These are phyloP conservation scores for Corythucha ciliata DNA, from an alignment of 2,888 invertebrate species.

Conservation along the genomic window DNA sequence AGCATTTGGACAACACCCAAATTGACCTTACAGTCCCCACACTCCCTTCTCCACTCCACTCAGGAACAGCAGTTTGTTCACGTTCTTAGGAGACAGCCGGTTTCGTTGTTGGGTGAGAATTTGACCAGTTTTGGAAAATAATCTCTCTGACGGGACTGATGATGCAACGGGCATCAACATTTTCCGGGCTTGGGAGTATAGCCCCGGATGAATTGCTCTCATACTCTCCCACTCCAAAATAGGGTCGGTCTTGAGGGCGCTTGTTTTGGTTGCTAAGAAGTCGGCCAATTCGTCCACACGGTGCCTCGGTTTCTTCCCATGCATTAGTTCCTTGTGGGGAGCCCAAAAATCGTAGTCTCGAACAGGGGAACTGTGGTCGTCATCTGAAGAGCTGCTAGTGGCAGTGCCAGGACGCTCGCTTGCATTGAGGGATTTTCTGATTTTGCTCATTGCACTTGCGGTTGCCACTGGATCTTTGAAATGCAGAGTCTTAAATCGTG, in stretches of 20 bases:
- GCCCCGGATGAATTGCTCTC: background rate
- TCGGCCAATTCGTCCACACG: conserved; percentile 5
- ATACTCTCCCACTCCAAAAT: conserved; percentile 12
- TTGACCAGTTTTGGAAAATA: conserved; percentile 21
- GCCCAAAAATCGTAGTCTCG: conserved; percentile 17
- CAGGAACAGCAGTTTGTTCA: conserved; percentile 3
- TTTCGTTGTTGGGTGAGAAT: conserved; percentile 13
- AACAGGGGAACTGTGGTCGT: background rate
- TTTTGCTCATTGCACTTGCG: conserved; percentile 4
- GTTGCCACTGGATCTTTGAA: conserved; percentile 10
- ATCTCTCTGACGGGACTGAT: conserved; percentile 18
- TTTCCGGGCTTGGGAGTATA: conserved; percentile 6
- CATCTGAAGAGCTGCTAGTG: conserved; percentile 11
- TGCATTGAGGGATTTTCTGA: background rate
- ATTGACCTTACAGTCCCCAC: conserved; percentile 10
- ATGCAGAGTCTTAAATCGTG: conserved; percentile 9
- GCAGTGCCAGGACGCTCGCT: background rate
- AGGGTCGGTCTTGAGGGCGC: conserved; percentile 10
- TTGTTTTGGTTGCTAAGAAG: background rate
- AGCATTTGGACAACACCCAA: no score
- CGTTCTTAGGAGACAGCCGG: conserved; percentile 11
- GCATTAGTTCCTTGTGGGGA: conserved; percentile 11
- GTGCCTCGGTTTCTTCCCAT: conserved; percentile 6
- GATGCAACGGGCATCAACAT: conserved; percentile 14
- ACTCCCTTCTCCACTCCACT: background rate